Evolutionary conservation across 1,140 invertebrate genomes (phyloP).

Genomic region (Lordiphosa clarofinis): DNA sequence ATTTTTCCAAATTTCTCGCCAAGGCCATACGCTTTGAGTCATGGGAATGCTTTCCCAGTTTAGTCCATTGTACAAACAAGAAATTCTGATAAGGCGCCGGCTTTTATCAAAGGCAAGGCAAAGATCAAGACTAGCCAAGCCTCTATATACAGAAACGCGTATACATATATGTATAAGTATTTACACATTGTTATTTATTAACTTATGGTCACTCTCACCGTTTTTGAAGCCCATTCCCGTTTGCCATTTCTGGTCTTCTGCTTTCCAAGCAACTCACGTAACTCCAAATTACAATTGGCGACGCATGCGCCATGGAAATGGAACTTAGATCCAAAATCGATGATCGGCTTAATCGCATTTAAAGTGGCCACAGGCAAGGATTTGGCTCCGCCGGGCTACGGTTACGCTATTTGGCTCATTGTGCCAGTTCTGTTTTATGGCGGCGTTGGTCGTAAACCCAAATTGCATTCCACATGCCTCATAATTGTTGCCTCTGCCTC

Average conservation of each 20-base stretch:
- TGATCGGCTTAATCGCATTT: not conserved
- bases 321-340: constrained; percentile 2
- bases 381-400: not conserved
- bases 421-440: constrained; percentile 10
- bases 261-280: constrained; percentile 19
- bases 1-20: too few relatives aligned
- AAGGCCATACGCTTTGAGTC: too few relatives aligned
- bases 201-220: not conserved
- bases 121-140: not conserved
- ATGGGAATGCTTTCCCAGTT: too few relatives aligned
- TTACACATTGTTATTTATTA: not conserved
- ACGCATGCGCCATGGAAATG: constrained; percentile 51
- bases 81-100: too few relatives aligned
- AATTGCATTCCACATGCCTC: constrained; percentile 64
- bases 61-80: too few relatives aligned
- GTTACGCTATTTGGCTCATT: not conserved
- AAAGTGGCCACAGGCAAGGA: not conserved
- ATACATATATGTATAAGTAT: not conserved
- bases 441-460: constrained; percentile 48
- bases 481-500: constrained; percentile 39
- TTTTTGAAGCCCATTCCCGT: too few relatives aligned
- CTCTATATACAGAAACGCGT: not conserved
- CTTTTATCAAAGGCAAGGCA: too few relatives aligned
- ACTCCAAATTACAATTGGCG: constrained; percentile 29
- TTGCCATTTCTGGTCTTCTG: too few relatives aligned